Evolutionary conservation across 2,113 vertebrate species (phyloP).

Genomic region (Tachysurus fulvidraco): DNA sequence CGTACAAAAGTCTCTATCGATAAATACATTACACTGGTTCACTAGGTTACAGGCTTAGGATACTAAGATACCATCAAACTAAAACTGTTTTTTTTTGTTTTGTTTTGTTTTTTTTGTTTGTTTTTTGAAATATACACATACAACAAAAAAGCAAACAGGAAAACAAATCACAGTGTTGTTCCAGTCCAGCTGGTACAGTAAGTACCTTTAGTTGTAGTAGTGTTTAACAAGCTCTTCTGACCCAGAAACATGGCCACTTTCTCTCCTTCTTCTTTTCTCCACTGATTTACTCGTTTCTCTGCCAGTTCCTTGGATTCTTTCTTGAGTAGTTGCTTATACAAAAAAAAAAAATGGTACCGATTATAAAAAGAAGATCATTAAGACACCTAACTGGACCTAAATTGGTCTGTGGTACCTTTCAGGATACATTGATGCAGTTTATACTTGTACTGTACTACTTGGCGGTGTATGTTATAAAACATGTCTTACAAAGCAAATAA

Average conservation of each 20-base stretch:
- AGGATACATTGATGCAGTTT: background rate
- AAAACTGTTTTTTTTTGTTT: too few species aligned
- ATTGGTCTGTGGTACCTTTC: background rate
- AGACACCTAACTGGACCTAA: background rate
- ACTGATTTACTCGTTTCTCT: slow-evolving; percentile 50
- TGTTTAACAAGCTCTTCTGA: slow-evolving; percentile 68
- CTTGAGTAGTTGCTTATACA: background rate
- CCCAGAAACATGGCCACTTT: slow-evolving; percentile 63
- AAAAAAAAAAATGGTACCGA: background rate
- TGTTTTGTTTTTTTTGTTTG: too few species aligned
- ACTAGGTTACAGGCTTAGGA: too few species aligned
- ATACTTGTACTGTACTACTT: background rate
- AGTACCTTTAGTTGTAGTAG: slow-evolving; percentile 64
- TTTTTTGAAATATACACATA: too few species aligned
- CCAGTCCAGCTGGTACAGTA: background rate
- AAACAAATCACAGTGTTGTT: background rate
- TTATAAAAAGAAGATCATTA: background rate
- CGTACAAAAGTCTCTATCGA: too few species aligned
- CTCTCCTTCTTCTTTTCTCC: slow-evolving; percentile 67
- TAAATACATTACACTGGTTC: too few species aligned
- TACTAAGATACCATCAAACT: too few species aligned
- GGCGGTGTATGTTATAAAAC: background rate
- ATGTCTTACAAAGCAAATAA: background rate
- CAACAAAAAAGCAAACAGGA: too few species aligned
- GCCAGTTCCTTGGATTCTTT: slow-evolving; percentile 35